Evolutionary conservation across 2,797 vertebrate species (phyloP).

Genomic region (Hydrophis major): DNA sequence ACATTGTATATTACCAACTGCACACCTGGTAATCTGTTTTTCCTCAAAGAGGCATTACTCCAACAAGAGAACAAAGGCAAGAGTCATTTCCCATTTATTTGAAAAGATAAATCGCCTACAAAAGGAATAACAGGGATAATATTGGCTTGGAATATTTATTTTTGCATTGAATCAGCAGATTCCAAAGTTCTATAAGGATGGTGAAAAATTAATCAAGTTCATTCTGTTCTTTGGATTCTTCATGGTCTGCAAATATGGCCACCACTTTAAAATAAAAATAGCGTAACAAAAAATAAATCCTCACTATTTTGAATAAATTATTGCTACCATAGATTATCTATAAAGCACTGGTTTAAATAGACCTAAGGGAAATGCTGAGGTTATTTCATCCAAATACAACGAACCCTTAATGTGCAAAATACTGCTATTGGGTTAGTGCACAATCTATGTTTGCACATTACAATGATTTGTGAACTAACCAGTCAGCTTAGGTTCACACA

Average conservation of each 20-base stretch:
- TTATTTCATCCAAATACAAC: neutral
- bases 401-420: neutral
- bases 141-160: neutral
- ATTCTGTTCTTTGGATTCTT: neutral
- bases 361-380: neutral
- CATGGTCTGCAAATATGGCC: neutral
- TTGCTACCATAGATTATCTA: neutral
- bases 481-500: neutral
- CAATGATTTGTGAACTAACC: neutral
- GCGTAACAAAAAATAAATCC: neutral
- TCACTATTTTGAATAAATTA: neutral
- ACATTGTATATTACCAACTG: constrained; percentile 52
- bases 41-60: constrained; percentile 49
- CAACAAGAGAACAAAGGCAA: constrained; percentile 41
- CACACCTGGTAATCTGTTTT: constrained; percentile 50
- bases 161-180: constrained; percentile 7
- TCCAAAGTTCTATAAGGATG: neutral
- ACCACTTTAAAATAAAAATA: neutral
- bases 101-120: constrained; percentile 57
- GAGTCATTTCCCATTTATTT: constrained; percentile 57
- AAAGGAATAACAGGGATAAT: constrained; percentile 50
- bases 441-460: neutral
- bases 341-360: neutral
- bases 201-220: neutral
- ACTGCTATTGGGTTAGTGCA: neutral